Evolutionary conservation across 2,888 invertebrate species (phyloP), one percentile per base, ranked within the genome.

Genomic region (Odontomyia ornata): DNA sequence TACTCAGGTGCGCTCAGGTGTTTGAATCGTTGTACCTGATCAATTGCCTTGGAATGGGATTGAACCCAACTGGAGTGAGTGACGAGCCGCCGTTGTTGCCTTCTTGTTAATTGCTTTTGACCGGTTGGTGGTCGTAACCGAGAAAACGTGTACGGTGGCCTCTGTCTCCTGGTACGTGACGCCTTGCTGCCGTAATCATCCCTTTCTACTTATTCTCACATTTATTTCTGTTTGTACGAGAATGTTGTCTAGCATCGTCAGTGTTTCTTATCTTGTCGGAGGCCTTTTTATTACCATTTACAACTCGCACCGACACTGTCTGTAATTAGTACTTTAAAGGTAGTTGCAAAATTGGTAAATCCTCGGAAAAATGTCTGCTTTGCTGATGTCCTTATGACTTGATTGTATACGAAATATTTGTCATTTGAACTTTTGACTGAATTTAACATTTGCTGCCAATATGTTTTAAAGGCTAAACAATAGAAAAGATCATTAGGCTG

Each of bases 1-100:
- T 86, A 84, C 86, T 85, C 86, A 86, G 86, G 85, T 86, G 85
- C 84, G 83, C 82, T 83, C 82, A 77, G 79, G 77, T 79, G 77
- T 79, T 79, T 79, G 73, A 62, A 75, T 75, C 77, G 75, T 77
- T 76, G 77, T 79, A 79, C 79, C 79, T 77, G 77, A 79, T 79
- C 76, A 79, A 77, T 77, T 79, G 75, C 64, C 36, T 69, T 36
- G 30, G 64, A 15, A 30, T 73, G 73, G 60, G 73, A 73, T 23
- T 60, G 60, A 30, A 27, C 25, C 21, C 30, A 47, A 36, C 30
- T 18, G 18, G 21, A 69, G 75, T 36, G 77, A 77, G 79, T 76
- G 77, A 77, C 76, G 79, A 76, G 60, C 79, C 71, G 25, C 43
- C 46, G n/a, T 52, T 52, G 52, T 30, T 77, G 71, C 71, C 76